Evolutionary conservation across 2,797 vertebrate genomes (phyloP).

Genomic region (Falco cherrug): DNA sequence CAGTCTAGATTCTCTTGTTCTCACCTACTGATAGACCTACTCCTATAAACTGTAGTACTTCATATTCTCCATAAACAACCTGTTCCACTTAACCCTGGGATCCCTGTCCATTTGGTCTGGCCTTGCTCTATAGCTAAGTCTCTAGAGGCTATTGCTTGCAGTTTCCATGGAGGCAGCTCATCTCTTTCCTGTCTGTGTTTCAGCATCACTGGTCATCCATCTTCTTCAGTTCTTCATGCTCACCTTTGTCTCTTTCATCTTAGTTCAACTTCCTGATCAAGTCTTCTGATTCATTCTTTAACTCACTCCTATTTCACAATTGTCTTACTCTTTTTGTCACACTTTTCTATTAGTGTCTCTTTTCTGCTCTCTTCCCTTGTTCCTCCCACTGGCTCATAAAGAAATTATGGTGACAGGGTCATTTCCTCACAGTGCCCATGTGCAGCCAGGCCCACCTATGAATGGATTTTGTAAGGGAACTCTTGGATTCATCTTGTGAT

Average conservation of each 20-base stretch:
- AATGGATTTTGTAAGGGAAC: not conserved
- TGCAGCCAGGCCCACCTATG: not conserved
- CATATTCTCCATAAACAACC: not conserved
- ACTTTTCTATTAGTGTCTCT: not conserved
- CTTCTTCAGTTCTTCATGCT: not conserved
- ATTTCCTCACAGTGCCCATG: not conserved
- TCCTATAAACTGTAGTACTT: not conserved
- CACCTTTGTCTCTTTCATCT: not conserved
- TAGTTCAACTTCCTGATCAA: not conserved
- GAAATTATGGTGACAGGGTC: not conserved
- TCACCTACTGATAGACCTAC: not conserved
- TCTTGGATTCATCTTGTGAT: not conserved
- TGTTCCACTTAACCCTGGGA: not conserved
- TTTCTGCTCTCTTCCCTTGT: not conserved
- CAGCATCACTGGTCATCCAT: not conserved
- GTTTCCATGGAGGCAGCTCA: not conserved
- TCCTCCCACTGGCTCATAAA: not conserved
- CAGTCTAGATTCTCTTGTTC: not conserved
- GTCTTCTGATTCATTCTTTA: not conserved
- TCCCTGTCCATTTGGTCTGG: not conserved
- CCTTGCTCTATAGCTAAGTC: not conserved
- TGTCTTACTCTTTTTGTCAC: not conserved
- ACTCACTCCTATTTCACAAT: not conserved
- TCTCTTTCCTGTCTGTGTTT: not conserved
- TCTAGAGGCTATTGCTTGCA: not conserved